Conservation (phyloP, 1,140 invertebrate species). For the Aplysia californica region DNA sequence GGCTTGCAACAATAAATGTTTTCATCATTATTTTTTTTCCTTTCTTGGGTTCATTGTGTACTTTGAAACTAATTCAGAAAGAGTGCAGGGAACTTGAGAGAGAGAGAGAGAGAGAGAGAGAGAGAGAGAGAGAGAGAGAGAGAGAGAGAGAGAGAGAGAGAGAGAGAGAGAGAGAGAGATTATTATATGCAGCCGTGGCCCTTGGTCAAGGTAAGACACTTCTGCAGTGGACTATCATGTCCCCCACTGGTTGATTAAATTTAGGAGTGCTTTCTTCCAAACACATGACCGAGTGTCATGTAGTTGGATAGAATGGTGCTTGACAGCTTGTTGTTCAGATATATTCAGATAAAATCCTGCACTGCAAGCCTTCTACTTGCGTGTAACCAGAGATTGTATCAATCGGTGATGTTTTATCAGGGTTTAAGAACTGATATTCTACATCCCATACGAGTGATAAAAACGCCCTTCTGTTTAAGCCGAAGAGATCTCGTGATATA, state of each 20-base stretch:
- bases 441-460: no score
- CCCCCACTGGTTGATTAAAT: neutral
- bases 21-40: neutral
- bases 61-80: neutral
- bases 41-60: neutral
- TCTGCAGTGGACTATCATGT: neutral
- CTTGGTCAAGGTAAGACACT: neutral
- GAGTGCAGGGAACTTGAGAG: neutral
- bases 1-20: neutral
- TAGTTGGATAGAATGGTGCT: neutral
- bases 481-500: no score
- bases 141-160: neutral
- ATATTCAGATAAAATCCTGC: neutral
- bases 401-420: no score
- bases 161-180: constrained; percentile 1
- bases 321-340: neutral
- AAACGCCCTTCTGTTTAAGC: no score
- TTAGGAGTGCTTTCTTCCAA: neutral
- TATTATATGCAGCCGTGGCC: neutral
- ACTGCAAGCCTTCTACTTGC: no score
- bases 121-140: neutral
- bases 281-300: neutral
- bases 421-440: no score
- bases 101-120: constrained; percentile 6
- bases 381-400: no score